phyloP scores from a whole-genome alignment of 1,140 invertebrate species.

The Acyrthosiphon pisum region DNA sequence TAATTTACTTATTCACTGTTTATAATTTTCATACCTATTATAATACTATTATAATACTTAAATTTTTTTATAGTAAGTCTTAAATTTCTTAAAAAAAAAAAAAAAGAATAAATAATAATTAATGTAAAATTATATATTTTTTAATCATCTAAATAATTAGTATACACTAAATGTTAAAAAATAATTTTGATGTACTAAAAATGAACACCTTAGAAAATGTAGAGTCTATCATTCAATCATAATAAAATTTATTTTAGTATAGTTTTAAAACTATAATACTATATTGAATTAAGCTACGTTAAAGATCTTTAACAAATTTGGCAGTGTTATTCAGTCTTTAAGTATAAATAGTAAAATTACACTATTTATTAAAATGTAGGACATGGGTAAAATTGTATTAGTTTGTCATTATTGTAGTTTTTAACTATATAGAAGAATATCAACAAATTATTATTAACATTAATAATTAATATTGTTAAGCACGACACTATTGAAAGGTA shows the following conservation, averaged over 20 bases:
- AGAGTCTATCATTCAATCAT: conserved; percentile 40
- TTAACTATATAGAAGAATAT: not conserved
- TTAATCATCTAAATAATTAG: conserved; percentile 6
- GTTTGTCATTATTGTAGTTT: not conserved
- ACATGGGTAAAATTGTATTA: not conserved
- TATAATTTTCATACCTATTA: not conserved
- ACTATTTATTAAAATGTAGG: conserved; percentile 39
- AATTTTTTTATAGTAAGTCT: not conserved
- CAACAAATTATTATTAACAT: not conserved
- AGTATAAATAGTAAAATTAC: conserved; percentile 43
- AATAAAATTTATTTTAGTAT: conserved; percentile 33
- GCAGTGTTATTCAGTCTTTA: conserved; percentile 56
- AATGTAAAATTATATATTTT: not conserved
- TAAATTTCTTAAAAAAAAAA: conserved; percentile 2
- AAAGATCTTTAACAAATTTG: conserved; percentile 54
- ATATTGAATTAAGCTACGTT: conserved; percentile 44
- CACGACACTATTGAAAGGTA: not conserved
- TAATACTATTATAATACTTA: not conserved
- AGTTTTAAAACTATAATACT: conserved; percentile 35
- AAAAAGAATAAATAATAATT: not conserved
- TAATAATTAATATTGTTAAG: not conserved
- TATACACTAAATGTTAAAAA: conserved; percentile 12
- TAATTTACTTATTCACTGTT: not conserved
- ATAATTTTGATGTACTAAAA: conserved; percentile 51
- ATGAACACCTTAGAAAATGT: conserved; percentile 44